Conservation (phyloP, 2,888 invertebrate genomes). For the Acrocera orbiculus region DNA sequence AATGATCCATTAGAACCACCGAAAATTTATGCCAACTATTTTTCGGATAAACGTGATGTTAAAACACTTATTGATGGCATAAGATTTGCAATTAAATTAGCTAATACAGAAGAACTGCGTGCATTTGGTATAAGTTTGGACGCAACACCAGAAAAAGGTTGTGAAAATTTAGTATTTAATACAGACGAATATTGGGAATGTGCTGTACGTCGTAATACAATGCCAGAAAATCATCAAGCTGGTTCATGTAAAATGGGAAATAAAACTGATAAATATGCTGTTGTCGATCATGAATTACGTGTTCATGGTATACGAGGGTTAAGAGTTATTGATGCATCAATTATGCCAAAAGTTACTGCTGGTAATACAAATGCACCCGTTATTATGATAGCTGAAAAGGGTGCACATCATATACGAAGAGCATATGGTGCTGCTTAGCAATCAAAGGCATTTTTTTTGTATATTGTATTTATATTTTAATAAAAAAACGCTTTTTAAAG, state of each 20-base stretch:
- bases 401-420: conserved; percentile 24
- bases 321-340: conserved; percentile 59
- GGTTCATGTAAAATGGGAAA: conserved; percentile 75
- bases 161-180: conserved; percentile 55
- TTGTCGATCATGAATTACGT: conserved; percentile 48
- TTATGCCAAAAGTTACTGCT: conserved; percentile 60
- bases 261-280: conserved; percentile 46
- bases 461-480: too few relatives aligned
- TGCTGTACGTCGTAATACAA: conserved; percentile 48
- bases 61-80: conserved; percentile 66
- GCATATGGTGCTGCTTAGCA: conserved; percentile 24
- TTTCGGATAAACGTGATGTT: conserved; percentile 44
- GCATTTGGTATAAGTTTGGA: conserved; percentile 60
- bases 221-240: conserved; percentile 67
- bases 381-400: conserved; percentile 67
- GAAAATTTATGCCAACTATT: conserved; percentile 64
- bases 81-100: conserved; percentile 52
- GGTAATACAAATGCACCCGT: conserved; percentile 62
- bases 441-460: too few relatives aligned
- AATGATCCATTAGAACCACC: conserved; percentile 68
- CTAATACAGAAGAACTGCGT: conserved; percentile 46
- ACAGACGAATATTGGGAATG: conserved; percentile 59
- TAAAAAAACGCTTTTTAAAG: too few relatives aligned
- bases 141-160: conserved; percentile 52
- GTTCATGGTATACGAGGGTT: conserved; percentile 46